Base-by-base conservation (phyloP, 2,888 invertebrate genomes). In the Crematogaster levior region DNA sequence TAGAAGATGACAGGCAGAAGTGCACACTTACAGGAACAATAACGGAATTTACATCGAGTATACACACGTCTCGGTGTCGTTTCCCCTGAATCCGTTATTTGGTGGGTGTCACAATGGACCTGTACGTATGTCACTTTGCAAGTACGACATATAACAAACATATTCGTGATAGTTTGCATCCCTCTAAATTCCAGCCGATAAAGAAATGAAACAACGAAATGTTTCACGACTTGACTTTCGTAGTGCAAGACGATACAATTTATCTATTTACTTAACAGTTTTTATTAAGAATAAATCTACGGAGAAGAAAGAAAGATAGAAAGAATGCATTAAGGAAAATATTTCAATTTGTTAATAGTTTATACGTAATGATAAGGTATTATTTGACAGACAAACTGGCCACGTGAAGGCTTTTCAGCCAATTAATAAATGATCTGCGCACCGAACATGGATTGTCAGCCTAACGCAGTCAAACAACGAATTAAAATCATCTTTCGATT, bases 11-110 rank as follows among this genome's bases (percentile, higher is more conserved):
- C 53, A 68, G 34, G 24, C 43, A 79, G 24, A 70, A 68, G 53
- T 65, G 56, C 56, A 79, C 21, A 58, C 56, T 79, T 79, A 79
- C 24, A 34, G 77, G 56, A 56, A 70, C 56, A 77, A 77, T 56
- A 77, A 43, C 43, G 43, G 46, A 79, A 79, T 79, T 68, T 79
- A 79, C n/a, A 34, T 77, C 18, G 43, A 40, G 56, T 66, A 43
- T 58, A 68, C 56, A 56, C 21, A 34, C 56, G 30, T 70, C 34
- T 24, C 56, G 21, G 43, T 77, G 70, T 68, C 34, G n/a, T 68
- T 12, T 56, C 56, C 24, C 18, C 3, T 79, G 77, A 79, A 79
- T 79, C 56, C 46, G 24, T 79, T 79, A 68, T 68, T 79, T 43
- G 40, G 70, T 34, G 43, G 21, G 12, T 68, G 34, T 37, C 70